Conservation (phyloP, 2,888 invertebrate species). For the Leucophenga maculata region DNA sequence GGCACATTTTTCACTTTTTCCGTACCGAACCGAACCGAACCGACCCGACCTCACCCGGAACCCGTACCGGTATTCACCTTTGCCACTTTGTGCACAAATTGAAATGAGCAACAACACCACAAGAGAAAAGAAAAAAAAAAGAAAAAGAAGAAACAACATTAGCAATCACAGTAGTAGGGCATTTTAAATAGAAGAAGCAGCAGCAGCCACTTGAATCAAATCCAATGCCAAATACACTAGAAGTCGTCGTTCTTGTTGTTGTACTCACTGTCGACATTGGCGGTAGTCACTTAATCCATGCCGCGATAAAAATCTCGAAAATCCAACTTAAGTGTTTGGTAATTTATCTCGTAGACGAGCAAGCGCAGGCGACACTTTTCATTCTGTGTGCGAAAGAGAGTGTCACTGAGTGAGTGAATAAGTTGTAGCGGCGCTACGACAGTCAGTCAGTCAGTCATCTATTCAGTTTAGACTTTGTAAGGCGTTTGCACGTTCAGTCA, state of each 20-base stretch:
- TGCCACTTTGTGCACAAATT: slow-evolving; percentile 27
- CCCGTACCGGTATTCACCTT: slow-evolving; percentile 19
- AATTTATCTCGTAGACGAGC: slow-evolving; percentile 64
- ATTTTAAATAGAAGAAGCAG: neutral
- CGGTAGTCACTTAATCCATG: slow-evolving; percentile 64
- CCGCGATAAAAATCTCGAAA: slow-evolving; percentile 70
- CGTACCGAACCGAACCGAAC: neutral
- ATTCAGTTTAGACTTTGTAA: neutral
- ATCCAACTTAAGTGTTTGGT: slow-evolving; percentile 71
- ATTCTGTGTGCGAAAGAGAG: neutral
- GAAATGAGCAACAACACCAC: slow-evolving; percentile 50
- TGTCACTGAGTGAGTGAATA: too few species aligned
- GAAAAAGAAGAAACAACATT: slow-evolving; percentile 27
- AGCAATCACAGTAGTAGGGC: slow-evolving; percentile 29
- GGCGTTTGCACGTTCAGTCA: slow-evolving; percentile 2
- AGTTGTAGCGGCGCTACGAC: too few species aligned
- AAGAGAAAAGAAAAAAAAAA: slow-evolving; percentile 12
- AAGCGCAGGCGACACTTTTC: slow-evolving; percentile 32
- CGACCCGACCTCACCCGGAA: too few species aligned
- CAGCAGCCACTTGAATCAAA: slow-evolving; percentile 14
- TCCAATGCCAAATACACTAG: slow-evolving; percentile 41
- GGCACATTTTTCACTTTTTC: slow-evolving; percentile 70
- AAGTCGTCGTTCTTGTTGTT: slow-evolving; percentile 18
- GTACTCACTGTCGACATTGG: slow-evolving; percentile 16
- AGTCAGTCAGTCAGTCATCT: slow-evolving; percentile 45